These are phyloP conservation scores for Microtus obscurus DNA, from an alignment of 2,797 vertebrate genomes.

Conservation along the genomic window DNA sequence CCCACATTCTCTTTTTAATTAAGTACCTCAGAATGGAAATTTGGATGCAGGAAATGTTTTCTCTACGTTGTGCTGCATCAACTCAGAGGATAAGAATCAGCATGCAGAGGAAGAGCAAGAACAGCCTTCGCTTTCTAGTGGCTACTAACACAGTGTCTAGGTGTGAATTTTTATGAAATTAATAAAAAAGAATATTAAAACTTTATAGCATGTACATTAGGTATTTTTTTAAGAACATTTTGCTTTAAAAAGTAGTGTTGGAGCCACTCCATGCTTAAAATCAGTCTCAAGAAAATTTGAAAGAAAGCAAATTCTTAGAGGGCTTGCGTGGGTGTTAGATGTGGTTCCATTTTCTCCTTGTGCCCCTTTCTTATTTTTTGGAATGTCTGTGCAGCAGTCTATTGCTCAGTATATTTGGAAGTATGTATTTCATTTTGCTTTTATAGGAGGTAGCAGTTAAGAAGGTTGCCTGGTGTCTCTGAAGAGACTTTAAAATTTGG, in stretches of 20 bases:
- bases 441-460: neutral
- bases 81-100: neutral
- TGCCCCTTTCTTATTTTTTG: neutral
- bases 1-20: neutral
- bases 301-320: neutral
- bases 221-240: slow-evolving; percentile 14
- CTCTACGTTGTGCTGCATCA: neutral
- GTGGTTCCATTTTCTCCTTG: neutral
- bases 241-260: neutral
- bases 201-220: neutral
- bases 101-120: neutral
- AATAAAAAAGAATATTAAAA: neutral
- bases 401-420: neutral
- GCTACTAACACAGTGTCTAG: neutral
- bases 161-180: slow-evolving; percentile 1
- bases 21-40: neutral
- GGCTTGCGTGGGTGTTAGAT: neutral
- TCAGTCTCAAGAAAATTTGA: neutral
- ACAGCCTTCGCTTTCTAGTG: neutral
- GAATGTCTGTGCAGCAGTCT: neutral
- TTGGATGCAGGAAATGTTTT: neutral
- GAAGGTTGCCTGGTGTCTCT: neutral
- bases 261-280: neutral
- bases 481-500: neutral
- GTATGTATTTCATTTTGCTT: neutral